Percentiles rank a stretch among this genome's conserved stretches.
Evolutionary conservation across 2,888 invertebrate species (phyloP).

Genomic region (Meliscaeva auricollis): DNA sequence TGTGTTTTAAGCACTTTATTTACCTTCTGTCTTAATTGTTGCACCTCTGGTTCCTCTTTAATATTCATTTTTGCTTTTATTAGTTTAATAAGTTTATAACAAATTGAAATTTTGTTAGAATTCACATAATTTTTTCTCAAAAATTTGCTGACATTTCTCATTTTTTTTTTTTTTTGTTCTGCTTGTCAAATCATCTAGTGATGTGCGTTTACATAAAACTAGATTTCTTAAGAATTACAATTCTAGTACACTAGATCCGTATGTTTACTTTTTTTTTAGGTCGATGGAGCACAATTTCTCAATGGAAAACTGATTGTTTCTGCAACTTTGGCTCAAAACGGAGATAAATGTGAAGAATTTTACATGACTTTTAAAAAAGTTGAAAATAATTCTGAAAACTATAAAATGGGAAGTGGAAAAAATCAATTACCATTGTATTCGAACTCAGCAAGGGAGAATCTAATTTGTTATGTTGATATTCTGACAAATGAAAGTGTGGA

Average conservation of each 20-base stretch:
- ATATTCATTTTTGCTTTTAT: conserved; percentile 31
- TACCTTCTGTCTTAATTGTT: conserved; percentile 35
- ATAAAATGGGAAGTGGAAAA: conserved; percentile 27
- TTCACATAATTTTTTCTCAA: background rate
- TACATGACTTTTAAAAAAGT: conserved; percentile 77
- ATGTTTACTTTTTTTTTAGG: conserved; percentile 74
- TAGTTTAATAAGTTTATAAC: background rate
- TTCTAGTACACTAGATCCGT: conserved; percentile 50
- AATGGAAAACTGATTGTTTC: conserved; percentile 77
- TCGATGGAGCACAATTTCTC: conserved; percentile 80
- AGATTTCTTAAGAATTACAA: too few species aligned
- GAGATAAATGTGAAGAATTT: conserved; percentile 78
- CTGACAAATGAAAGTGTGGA: conserved; percentile 78
- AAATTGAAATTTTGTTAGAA: conserved; percentile 11
- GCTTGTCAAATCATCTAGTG: conserved; percentile 11
- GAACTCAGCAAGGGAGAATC: conserved; percentile 79
- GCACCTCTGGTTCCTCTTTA: background rate
- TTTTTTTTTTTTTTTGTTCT: too few species aligned
- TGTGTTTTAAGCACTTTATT: too few species aligned
- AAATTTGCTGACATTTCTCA: conserved; percentile 24
- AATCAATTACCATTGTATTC: conserved; percentile 81
- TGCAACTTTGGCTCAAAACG: conserved; percentile 59
- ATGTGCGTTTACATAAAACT: background rate
- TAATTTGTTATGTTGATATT: conserved; percentile 81
- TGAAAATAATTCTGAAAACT: conserved; percentile 3